Percentiles rank a stretch among this genome's conserved stretches.
Evolutionary conservation across 2,888 invertebrate species (phyloP).

Genomic region (Agrypnus murinus): DNA sequence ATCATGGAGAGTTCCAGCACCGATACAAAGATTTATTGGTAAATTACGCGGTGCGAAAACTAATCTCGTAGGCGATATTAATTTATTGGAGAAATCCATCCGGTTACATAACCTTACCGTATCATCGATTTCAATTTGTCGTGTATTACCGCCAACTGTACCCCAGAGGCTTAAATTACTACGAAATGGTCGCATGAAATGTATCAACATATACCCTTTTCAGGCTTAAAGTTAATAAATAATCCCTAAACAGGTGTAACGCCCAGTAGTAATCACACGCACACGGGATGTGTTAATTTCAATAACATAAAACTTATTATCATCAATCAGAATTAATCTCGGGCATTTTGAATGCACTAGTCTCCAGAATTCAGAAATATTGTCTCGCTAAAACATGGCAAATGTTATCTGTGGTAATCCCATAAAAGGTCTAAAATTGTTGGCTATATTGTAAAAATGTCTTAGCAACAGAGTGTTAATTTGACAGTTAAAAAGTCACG

Average conservation of each 20-base stretch:
- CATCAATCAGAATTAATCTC: not conserved
- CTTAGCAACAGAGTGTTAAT: too few species aligned
- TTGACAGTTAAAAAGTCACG: too few species aligned
- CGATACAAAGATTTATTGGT: slow-evolving; percentile 14
- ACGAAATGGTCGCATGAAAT: slow-evolving; percentile 21
- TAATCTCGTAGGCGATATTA: slow-evolving; percentile 25
- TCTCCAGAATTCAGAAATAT: too few species aligned
- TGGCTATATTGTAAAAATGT: too few species aligned
- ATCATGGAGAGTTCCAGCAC: slow-evolving; percentile 1
- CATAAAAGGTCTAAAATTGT: too few species aligned
- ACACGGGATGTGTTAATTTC: not conserved
- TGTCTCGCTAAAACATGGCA: too few species aligned
- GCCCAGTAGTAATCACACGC: too few species aligned
- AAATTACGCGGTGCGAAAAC: slow-evolving; percentile 1
- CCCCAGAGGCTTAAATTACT: slow-evolving; percentile 17
- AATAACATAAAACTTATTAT: slow-evolving; percentile 7
- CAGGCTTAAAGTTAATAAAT: slow-evolving; percentile 1
- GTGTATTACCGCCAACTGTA: slow-evolving; percentile 21
- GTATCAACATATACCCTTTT: slow-evolving; percentile 14
- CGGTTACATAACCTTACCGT: slow-evolving; percentile 11
- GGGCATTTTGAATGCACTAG: too few species aligned
- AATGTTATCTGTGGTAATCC: too few species aligned
- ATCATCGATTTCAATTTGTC: slow-evolving; percentile 29
- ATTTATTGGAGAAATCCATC: slow-evolving; percentile 19
- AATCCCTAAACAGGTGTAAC: not conserved